Percentiles rank a stretch among this genome's conserved stretches.
Conservation (phyloP, 2,797 vertebrate species). For the Hippoglossus hippoglossus region DNA sequence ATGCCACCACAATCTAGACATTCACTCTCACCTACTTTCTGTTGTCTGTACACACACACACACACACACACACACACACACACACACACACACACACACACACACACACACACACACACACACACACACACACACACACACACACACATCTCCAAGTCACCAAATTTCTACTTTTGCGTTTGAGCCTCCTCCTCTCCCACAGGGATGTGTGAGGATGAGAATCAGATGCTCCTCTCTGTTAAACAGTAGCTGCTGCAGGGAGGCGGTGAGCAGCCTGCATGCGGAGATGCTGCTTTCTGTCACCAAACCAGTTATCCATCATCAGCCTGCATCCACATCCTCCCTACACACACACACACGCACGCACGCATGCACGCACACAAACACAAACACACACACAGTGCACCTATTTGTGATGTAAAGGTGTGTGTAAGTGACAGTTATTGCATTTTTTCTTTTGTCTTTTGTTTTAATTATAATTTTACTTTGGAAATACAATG, state of each 20-base stretch:
- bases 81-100: not conserved
- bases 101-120: constrained; percentile 3
- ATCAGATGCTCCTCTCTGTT: constrained; percentile 32
- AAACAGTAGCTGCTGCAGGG: constrained; percentile 14
- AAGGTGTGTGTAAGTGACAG: not conserved
- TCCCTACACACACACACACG: constrained; percentile 5
- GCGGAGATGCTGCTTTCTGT: not conserved
- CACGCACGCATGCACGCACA: constrained; percentile 1
- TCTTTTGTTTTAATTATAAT: not conserved
- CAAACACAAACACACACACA: constrained; percentile 9
- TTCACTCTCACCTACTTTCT: constrained; percentile 1
- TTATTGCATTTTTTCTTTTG: not conserved
- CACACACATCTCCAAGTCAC: constrained; percentile 13
- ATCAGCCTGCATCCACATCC: not conserved
- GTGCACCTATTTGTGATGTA: not conserved
- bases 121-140: constrained; percentile 1
- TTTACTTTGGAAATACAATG: constrained; percentile 1
- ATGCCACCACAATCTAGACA: not conserved
- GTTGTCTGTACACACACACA: not conserved
- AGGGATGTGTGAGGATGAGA: constrained; percentile 13
- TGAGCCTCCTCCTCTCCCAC: constrained; percentile 14
- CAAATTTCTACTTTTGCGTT: constrained; percentile 24
- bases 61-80: constrained; percentile 1
- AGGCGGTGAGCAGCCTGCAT: constrained; percentile 1
- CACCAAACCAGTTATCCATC: constrained; percentile 4